A percentile compares a stretch with the other conserved stretches of the same genome.
phyloP scores from a whole-genome alignment of 2,113 vertebrate species.

The Dicaeum eximium region DNA sequence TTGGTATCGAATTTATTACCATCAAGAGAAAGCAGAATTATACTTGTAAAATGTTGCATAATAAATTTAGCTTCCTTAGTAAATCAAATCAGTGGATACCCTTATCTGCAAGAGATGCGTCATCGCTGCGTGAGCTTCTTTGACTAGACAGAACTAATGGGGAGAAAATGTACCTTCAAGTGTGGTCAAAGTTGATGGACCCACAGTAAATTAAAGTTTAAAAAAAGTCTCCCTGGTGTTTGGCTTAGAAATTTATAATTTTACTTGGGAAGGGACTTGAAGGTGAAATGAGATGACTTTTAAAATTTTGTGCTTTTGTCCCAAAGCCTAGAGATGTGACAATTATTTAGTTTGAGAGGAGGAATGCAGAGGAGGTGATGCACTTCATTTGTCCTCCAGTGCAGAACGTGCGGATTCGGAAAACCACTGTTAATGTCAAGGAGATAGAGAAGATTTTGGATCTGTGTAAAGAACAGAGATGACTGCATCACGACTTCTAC shows the following conservation, averaged over 20 bases:
- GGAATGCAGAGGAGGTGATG: background rate
- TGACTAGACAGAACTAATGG: conserved; percentile 19
- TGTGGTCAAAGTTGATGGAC: background rate
- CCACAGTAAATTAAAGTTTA: background rate
- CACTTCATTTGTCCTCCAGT: conserved; percentile 8
- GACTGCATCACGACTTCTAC: background rate
- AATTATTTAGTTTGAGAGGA: background rate
- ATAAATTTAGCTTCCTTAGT: conserved; percentile 70
- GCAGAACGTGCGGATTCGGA: background rate
- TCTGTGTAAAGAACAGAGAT: background rate
- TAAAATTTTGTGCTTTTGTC: background rate
- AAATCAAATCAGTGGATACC: conserved; percentile 62
- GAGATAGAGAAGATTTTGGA: background rate
- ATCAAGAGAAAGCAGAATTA: conserved; percentile 69
- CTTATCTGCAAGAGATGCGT: conserved; percentile 58
- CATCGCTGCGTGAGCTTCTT: conserved; percentile 34
- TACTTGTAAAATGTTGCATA: conserved; percentile 69
- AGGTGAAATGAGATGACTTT: background rate
- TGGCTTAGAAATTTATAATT: background rate
- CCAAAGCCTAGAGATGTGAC: background rate
- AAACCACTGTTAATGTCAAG: background rate
- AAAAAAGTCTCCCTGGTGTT: background rate
- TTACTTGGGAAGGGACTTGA: background rate
- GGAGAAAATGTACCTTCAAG: conserved; percentile 24
- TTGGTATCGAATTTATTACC: conserved; percentile 70